Conservation (phyloP, 2,797 vertebrate species). For the Scolopax rusticola region DNA sequence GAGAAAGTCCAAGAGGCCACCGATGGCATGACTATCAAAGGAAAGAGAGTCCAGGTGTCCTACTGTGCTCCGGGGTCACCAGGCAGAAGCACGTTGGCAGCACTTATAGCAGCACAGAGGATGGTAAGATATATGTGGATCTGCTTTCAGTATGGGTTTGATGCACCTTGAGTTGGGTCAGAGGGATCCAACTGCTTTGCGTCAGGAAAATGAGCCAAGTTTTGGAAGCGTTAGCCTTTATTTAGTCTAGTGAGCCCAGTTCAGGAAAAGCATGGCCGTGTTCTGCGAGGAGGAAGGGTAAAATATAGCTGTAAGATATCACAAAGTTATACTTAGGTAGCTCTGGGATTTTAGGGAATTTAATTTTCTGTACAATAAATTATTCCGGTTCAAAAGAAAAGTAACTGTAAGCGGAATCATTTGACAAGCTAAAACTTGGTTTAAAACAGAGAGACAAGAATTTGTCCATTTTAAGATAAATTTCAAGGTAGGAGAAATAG, state of each 20-base stretch:
- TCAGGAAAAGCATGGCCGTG: background rate
- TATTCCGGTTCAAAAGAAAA: background rate
- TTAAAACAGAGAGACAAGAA: background rate
- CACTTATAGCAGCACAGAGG: conserved; percentile 93
- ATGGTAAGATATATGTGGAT: conserved; percentile 85
- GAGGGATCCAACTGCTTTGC: background rate
- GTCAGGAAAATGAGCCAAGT: background rate
- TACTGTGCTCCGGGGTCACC: conserved; percentile 93
- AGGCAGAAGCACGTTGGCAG: conserved; percentile 94
- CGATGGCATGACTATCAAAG: conserved; percentile 82
- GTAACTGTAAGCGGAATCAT: background rate
- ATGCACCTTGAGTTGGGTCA: no score
- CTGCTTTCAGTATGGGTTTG: background rate
- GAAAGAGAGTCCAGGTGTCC: conserved; percentile 89
- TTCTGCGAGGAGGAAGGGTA: background rate
- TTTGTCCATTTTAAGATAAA: conserved; percentile 26
- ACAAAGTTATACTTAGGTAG: background rate
- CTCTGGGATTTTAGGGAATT: background rate
- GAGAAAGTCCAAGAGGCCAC: conserved; percentile 87
- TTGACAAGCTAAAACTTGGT: background rate
- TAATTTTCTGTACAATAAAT: background rate
- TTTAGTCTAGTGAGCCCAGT: no score
- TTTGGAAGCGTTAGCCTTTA: background rate
- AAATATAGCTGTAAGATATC: background rate
- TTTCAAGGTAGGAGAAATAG: conserved; percentile 18